These are phyloP conservation scores for mouse (Mus musculus) DNA, from an alignment of 2,113 vertebrate species.

Conservation along the genomic window GRCm39 chr1:174468501-174469000, in stretches of 20 bases:
- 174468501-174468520: not conserved
- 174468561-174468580: not conserved
- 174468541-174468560: not conserved
- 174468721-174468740: no score
- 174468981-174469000: not conserved
- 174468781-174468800: not conserved
- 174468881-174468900: not conserved
- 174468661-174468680: not conserved
- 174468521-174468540: not conserved
- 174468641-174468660: not conserved
- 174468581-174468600: not conserved
- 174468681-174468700: not conserved
- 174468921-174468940: not conserved
- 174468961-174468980: not conserved
- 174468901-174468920: not conserved
- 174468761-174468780: not conserved
- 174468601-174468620: not conserved
- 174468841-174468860: not conserved
- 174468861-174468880: not conserved
- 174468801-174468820: not conserved
- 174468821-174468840: not conserved
- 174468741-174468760: not conserved
- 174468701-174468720: not conserved
- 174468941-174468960: not conserved
- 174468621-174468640: not conserved